Base-by-base conservation (phyloP, 2,888 invertebrate genomes). In the Busseola fusca region DNA sequence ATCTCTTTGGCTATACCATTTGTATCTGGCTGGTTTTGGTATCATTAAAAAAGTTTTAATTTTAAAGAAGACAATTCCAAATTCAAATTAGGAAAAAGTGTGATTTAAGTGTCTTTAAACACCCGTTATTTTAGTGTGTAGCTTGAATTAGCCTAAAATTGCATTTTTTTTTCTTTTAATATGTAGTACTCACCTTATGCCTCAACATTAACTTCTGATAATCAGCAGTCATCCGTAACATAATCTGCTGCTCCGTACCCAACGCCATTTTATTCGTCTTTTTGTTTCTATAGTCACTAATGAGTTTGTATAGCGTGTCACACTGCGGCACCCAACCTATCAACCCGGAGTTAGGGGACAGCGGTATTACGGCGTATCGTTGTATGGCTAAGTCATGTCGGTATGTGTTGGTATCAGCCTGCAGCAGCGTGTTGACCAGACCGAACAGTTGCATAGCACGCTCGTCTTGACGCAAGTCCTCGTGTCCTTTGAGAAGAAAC, bases 301-400 rank as follows among this genome's bases (percentile, higher is more conserved):
- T 99, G 3, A 99, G 96, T 1, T 99, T 98, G 91, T 99, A 99
- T 27, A 99, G 95, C 0, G 99, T 99, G 94, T 99, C 99, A 93
- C 99, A 99, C 91, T 99, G 98, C 0, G 99, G 99, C 70, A 99
- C 99, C 99, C 99, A 99, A 74, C 99, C 99, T 82, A 99, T 99
- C 42, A 99, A 96, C 0, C 99, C 99, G 6, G 99, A 99, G 94
- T 99, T 99, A 0, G 99, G 99, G 42, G 99, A 99, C 64, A 99
- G 94, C 0, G 99, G 99, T 86, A 99, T 98, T 16, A 99, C 99
- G 0, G 99, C 99, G 91, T 99, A 99, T 60, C 99, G 96, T 96
- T 99, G 98, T 84, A 95, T 95, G 25, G 94, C 95, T 3, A 98
- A 94, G 92, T 99, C 99, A 83, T 98, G 96, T 56, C 99, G 94